phyloP scores from a whole-genome alignment of 2,797 vertebrate species.

The Notamacropus eugenii region DNA sequence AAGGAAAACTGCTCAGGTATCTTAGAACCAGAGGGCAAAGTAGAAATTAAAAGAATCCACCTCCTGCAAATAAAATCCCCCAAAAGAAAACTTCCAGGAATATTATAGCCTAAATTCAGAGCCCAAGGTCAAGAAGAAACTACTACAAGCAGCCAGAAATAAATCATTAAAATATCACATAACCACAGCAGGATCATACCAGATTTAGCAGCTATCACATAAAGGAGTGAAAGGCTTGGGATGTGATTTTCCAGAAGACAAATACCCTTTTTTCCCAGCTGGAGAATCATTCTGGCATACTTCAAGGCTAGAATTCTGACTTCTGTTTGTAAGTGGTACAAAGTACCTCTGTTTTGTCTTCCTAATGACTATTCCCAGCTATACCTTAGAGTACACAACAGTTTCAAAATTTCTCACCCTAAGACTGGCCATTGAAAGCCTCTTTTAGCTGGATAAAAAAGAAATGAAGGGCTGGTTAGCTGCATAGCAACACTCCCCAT shows the following conservation, averaged over 20 bases:
- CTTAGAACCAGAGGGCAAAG: neutral
- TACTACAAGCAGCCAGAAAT: neutral
- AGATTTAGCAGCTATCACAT: neutral
- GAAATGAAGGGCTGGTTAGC: neutral
- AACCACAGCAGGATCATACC: neutral
- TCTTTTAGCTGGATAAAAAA: constrained; percentile 9
- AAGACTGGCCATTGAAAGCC: neutral
- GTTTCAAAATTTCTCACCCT: neutral
- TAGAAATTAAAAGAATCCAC: neutral
- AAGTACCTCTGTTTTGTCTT: neutral
- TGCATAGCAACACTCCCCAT: neutral
- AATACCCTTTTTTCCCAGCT: neutral
- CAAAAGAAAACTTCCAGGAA: neutral
- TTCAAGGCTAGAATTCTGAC: neutral
- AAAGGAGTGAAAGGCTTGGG: neutral
- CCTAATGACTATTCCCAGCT: neutral
- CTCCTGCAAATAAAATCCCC: neutral
- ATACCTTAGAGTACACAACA: neutral
- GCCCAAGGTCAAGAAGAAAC: neutral
- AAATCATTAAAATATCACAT: neutral
- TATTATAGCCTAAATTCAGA: neutral
- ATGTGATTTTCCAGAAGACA: neutral
- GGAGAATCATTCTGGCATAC: neutral
- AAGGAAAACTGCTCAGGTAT: neutral
- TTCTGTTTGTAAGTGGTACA: neutral